Evolutionary conservation across 2,113 vertebrate species (phyloP).

Genomic region (Semicossyphus pulcher): DNA sequence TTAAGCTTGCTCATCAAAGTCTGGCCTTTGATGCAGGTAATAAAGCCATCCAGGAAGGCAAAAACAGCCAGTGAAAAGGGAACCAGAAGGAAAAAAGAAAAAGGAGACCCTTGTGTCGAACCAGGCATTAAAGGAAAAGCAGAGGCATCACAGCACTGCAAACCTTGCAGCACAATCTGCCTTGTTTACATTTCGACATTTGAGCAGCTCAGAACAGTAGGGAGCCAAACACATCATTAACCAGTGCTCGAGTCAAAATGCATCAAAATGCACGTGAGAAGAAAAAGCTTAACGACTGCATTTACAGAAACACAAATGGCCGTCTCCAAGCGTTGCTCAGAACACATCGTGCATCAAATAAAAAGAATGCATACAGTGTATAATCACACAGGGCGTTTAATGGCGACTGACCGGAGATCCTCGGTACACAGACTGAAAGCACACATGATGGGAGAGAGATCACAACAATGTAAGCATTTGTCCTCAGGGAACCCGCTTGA

Average conservation of each 20-base stretch:
- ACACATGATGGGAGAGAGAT: conserved; percentile 75
- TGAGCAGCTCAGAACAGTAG: conserved; percentile 4
- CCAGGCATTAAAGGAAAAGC: conserved; percentile 21
- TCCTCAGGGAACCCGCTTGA: conserved; percentile 53
- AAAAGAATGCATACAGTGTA: conserved; percentile 54
- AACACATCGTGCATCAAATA: conserved; percentile 56
- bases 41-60: conserved; percentile 45
- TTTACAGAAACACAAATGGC: conserved; percentile 17
- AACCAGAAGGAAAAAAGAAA: conserved; percentile 25
- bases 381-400: conserved; percentile 57
- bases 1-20: conserved; percentile 53
- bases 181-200: conserved; percentile 17
- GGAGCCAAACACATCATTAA: conserved; percentile 17
- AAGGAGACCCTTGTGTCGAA: background rate
- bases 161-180: conserved; percentile 19
- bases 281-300: conserved; percentile 18
- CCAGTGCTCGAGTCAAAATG: conserved; percentile 34
- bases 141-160: conserved; percentile 41
- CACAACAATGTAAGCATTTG: conserved; percentile 63
- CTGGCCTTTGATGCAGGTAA: conserved; percentile 56
- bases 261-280: conserved; percentile 37
- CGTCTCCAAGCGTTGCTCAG: conserved; percentile 27
- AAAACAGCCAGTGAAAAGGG: conserved; percentile 47
- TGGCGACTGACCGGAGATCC: conserved; percentile 95
- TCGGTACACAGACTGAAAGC: conserved; percentile 91